Conservation (phyloP, 2,113 vertebrate species). For the Pycnonotus jocosus region DNA sequence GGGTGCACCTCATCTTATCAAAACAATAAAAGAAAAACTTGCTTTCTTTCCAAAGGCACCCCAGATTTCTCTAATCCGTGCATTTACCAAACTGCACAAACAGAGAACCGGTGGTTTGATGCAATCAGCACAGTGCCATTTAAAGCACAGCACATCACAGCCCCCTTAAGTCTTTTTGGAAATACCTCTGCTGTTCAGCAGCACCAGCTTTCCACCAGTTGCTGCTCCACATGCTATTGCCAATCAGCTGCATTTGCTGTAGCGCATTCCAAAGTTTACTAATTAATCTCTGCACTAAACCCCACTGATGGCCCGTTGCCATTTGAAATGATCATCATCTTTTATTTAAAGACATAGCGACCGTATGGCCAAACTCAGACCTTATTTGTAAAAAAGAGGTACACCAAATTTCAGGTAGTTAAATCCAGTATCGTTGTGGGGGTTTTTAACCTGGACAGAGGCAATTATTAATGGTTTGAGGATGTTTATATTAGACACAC, state of each 20-base stretch:
- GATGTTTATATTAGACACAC: neutral
- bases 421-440: neutral
- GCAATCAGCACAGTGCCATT: constrained; percentile 31
- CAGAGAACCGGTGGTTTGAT: neutral
- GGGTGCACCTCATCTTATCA: neutral
- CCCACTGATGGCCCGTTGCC: constrained; percentile 28
- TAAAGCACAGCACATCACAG: constrained; percentile 51
- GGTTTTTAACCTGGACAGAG: neutral
- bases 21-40: neutral
- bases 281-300: constrained; percentile 73
- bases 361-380: neutral
- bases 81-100: neutral
- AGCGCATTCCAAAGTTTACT: constrained; percentile 73
- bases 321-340: constrained; percentile 44
- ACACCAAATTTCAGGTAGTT: neutral
- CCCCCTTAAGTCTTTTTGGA: constrained; percentile 69
- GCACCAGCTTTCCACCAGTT: constrained; percentile 69
- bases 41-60: neutral
- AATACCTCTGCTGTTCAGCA: constrained; percentile 60
- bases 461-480: neutral
- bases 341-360: constrained; percentile 64
- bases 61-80: neutral
- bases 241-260: constrained; percentile 80
- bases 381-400: neutral
- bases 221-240: constrained; percentile 83